Base-by-base conservation (phyloP, 2,797 vertebrate species). In the Pseudomugil tenellus region DNA sequence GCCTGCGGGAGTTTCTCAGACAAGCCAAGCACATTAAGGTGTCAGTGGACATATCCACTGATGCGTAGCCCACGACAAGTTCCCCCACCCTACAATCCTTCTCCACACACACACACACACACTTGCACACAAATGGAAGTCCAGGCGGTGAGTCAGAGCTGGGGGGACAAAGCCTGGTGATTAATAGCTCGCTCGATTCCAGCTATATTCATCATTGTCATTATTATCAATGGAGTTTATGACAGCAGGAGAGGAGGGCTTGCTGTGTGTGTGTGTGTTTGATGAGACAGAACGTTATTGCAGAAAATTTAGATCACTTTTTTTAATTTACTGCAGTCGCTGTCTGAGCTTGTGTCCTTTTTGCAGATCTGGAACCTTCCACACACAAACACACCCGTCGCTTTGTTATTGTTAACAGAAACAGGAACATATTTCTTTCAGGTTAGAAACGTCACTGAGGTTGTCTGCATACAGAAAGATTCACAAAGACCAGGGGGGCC, bases 1-100 rank as follows among this genome's bases (percentile, higher is more conserved):
- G 74, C 80, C 90, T 67, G 64, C 53, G 32, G 91, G 87, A 80
- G 74, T 84, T 83, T 77, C 82, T 79, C 64, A 85, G 84, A 90
- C 90, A 90, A 89, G 90, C 86, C 86, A 84, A 89, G 89, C 87
- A 91, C 91, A 92, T 91, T 91, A 91, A 91, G 87, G 92, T 91
- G 89, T 91, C 90, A 89, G 81, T 85, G 89, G 88, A 91, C 89
- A 87, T 88, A 85, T 91, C 78, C 88, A 85, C 70, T 86, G 88
- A 89, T 88, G 89, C 88, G 78, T 88, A 70, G 75, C 79, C 61
- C 63, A 60, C 60, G 68, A 83, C 81, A 77, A 68, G 67, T 68
- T 41, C 51, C 54, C 60, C 68, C 80, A 61, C 70, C 57, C 67
- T 14, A 54, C 41, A 32, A 51, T 43, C 19, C 35, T 41, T 63